These are phyloP conservation scores for Bothrops jararaca DNA, from an alignment of 2,113 vertebrate species.

Conservation along the genomic window DNA sequence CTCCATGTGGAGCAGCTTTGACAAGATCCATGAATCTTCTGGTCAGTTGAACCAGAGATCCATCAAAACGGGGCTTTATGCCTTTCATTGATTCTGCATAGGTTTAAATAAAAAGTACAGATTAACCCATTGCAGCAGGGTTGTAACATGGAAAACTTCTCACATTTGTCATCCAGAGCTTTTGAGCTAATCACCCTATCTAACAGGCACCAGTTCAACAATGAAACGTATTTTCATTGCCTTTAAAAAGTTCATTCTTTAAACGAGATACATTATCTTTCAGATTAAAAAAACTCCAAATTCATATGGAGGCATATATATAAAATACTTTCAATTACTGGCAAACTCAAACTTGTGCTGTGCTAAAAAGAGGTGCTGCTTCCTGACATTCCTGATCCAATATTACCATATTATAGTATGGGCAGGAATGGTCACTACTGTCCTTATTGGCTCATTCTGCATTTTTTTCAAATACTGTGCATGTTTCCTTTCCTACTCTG, in stretches of 20 bases:
- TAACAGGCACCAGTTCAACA: background rate
- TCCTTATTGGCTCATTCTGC: too few relatives aligned
- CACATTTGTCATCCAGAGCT: background rate
- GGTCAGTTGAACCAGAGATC: slow-evolving; percentile 78
- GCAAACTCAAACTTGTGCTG: background rate
- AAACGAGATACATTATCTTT: background rate
- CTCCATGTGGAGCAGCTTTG: slow-evolving; percentile 72
- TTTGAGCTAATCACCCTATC: background rate
- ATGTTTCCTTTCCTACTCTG: background rate
- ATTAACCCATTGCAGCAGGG: background rate
- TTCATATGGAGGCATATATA: background rate
- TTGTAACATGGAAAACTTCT: background rate
- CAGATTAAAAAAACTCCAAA: background rate
- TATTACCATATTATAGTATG: too few relatives aligned
- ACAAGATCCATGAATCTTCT: slow-evolving; percentile 84
- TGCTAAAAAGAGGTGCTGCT: background rate
- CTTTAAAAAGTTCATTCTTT: background rate
- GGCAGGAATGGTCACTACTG: background rate
- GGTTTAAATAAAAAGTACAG: slow-evolving; percentile 13
- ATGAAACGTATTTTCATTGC: background rate
- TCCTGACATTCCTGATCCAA: background rate
- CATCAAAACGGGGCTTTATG: slow-evolving; percentile 74
- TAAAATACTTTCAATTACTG: background rate
- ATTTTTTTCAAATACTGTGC: background rate
- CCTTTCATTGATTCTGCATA: slow-evolving; percentile 57